Base-by-base conservation (phyloP, 1,140 invertebrate genomes). In the Sycophaga agraensis region DNA sequence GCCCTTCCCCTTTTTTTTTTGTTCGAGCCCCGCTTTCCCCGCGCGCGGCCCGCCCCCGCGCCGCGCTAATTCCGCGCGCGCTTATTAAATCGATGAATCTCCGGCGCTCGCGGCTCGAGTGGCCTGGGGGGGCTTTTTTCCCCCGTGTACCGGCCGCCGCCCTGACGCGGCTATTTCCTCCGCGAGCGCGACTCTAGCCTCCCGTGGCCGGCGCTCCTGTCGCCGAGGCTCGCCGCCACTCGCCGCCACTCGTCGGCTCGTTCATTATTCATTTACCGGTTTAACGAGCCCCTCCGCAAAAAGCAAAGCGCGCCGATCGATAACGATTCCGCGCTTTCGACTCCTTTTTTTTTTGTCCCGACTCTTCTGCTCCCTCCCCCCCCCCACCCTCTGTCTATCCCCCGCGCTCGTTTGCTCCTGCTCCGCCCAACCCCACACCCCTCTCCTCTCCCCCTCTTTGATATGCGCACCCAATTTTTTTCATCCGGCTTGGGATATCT, bases 181-280 rank as follows among this genome's bases (percentile, higher is more conserved):
- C 31, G 34, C 51, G 42, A 14, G 34, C 9, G 55, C 37, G n/a
- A 8, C 45, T n/a, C n/a, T n/a, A n/a, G n/a, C n/a, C n/a, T n/a
- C n/a, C n/a, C n/a, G n/a, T n/a, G 28, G 24, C 26, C 17, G n/a
- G 35, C 28, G 11, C 28, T 6, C 28, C 4, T 11, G 28, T 11
- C 28, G 28, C 4, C 28, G 28, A 31, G 5, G 28, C 4, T 11
- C 5, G 11, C 28, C 5, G 28, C 28, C 6, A 3, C n/a, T n/a
- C 50, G 54, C 22, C 49, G 9, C 8, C 39, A 45, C 49, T 43
- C 58, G 48, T 46, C 49, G 57, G 57, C 59, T 63, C 62, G 66
- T 63, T 67, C 66, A 64, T 71, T 70, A 70, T 70, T 71, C 64
- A 71, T 69, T 69, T 68, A 68, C 65, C 61, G 66, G 67, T 71